phyloP scores from a whole-genome alignment of 2,113 vertebrate genomes.

The Nematolebias whitei region DNA sequence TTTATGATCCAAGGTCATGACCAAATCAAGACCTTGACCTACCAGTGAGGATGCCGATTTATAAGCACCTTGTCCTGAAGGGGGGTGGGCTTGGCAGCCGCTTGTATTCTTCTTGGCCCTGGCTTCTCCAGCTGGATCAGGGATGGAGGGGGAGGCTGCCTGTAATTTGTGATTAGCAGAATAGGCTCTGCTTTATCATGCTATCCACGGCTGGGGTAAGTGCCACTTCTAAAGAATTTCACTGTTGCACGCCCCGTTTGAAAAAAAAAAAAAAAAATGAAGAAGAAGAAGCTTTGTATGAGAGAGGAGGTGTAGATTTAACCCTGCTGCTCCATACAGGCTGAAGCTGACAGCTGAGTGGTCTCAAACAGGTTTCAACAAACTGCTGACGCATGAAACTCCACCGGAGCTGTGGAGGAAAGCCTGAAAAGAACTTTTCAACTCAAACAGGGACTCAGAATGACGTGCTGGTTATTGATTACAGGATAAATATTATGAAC shows the following conservation, averaged over 20 bases:
- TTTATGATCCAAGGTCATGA: conserved; percentile 78
- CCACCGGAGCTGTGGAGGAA: not conserved
- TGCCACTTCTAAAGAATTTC: conserved; percentile 52
- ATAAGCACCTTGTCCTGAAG: conserved; percentile 69
- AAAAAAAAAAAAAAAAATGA: not conserved
- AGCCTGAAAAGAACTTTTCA: not conserved
- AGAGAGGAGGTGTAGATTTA: conserved; percentile 23
- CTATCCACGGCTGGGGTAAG: conserved; percentile 20
- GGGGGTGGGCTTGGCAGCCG: conserved; percentile 65
- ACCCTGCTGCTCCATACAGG: conserved; percentile 15
- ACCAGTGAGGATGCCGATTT: conserved; percentile 70
- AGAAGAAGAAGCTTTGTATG: too few relatives aligned
- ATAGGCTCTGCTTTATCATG: conserved; percentile 62
- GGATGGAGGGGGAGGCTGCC: conserved; percentile 47
- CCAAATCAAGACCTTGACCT: conserved; percentile 80
- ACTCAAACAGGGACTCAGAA: not conserved
- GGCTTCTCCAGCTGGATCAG: conserved; percentile 58
- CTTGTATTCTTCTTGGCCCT: conserved; percentile 58
- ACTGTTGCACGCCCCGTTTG: conserved; percentile 16
- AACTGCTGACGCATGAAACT: conserved; percentile 28
- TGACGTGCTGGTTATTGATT: not conserved
- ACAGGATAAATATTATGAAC: conserved; percentile 1
- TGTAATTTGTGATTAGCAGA: conserved; percentile 73
- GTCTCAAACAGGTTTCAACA: conserved; percentile 22
- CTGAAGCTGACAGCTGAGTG: not conserved